Evolutionary conservation across 2,888 invertebrate genomes (phyloP).

Genomic region (Andricus quercusramuli): DNA sequence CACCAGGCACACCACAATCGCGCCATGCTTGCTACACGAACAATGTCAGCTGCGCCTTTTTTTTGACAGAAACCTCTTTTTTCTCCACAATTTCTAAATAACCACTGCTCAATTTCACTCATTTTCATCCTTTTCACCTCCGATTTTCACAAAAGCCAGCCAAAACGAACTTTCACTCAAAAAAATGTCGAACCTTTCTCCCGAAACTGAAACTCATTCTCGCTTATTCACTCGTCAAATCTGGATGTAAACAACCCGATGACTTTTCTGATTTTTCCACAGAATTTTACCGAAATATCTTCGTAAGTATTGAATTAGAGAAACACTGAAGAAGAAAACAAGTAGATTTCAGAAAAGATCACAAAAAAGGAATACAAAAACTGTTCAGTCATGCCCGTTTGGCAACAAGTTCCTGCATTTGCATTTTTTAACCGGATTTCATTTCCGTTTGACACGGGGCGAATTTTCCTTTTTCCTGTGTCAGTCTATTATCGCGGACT

Average conservation of each 20-base stretch:
- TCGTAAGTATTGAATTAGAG: neutral
- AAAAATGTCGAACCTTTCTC: neutral
- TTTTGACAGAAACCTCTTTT: neutral
- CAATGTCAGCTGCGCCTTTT: slow-evolving; percentile 1
- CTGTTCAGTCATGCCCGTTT: slow-evolving; percentile 2
- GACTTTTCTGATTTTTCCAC: neutral
- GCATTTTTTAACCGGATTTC: neutral
- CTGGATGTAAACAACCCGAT: neutral
- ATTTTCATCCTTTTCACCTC: neutral
- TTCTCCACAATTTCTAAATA: neutral
- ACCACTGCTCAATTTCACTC: neutral
- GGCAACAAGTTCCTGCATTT: neutral
- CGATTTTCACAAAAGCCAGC: neutral
- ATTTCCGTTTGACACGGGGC: neutral
- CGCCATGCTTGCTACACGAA: slow-evolving; percentile 13
- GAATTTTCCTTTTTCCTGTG: neutral
- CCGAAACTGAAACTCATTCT: neutral
- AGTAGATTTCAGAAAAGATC: neutral
- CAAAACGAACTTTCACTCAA: neutral
- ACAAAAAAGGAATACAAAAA: neutral
- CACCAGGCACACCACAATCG: neutral
- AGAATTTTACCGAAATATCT: neutral
- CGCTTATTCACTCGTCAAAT: neutral
- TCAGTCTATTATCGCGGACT: neutral
- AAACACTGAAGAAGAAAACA: neutral